Percentiles rank a stretch among this genome's conserved stretches.
These are phyloP conservation scores for Brachymystax lenok DNA, from an alignment of 2,797 vertebrate species.

Conservation along the genomic window DNA sequence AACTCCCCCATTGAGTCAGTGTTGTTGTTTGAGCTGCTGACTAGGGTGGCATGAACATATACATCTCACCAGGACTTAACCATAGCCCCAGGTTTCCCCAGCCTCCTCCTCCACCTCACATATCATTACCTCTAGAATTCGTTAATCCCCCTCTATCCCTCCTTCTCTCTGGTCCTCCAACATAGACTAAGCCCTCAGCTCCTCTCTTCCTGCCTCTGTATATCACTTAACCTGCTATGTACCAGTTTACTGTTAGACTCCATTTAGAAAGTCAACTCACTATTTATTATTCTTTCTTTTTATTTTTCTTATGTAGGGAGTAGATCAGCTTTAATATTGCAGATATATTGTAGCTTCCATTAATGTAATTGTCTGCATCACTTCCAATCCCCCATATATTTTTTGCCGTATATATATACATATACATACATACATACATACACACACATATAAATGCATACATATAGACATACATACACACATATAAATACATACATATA, in stretches of 20 bases:
- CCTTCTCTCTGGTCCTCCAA: slow-evolving; percentile 16
- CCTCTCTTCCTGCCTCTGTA: not conserved
- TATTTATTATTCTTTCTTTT: not conserved
- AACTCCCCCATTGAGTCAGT: not conserved
- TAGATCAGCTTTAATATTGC: too few species aligned
- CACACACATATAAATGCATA: not conserved
- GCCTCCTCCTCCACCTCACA: slow-evolving; percentile 12
- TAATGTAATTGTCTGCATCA: too few species aligned
- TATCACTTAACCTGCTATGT: not conserved
- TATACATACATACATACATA: too few species aligned
- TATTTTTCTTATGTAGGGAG: too few species aligned
- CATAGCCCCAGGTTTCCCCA: slow-evolving; percentile 25
- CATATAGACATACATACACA: not conserved
- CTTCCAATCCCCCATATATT: too few species aligned
- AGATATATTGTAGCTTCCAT: too few species aligned
- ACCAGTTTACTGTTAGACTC: not conserved
- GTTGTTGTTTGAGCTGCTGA: not conserved
- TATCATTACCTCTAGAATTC: not conserved
- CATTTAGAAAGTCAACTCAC: not conserved
- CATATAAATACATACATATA: not conserved
- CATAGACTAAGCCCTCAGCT: slow-evolving; percentile 17
- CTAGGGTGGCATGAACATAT: not conserved
- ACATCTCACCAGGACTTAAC: not conserved
- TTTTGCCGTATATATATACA: too few species aligned
- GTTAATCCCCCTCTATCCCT: slow-evolving; percentile 18